Percentiles rank a stretch among this genome's conserved stretches.
These are phyloP conservation scores for Vulpes lagopus DNA, from an alignment of 2,113 vertebrate species.

Conservation along the genomic window DNA sequence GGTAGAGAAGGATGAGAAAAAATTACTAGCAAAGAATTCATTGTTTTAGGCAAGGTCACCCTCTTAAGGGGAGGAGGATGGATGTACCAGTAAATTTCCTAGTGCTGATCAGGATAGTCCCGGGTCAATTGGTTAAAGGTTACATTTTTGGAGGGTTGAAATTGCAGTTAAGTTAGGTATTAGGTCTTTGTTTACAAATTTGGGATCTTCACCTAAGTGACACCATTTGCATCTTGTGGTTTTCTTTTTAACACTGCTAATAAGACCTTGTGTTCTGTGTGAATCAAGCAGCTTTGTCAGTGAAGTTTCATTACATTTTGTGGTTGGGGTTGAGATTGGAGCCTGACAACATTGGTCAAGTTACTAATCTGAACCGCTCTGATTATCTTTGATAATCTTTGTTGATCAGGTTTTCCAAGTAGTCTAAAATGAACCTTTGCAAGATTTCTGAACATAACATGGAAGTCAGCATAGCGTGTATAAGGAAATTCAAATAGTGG, in stretches of 20 bases:
- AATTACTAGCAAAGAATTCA: neutral
- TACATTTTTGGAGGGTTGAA: neutral
- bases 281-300: neutral
- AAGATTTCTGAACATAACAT: slow-evolving; percentile 41
- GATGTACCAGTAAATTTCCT: neutral
- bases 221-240: neutral
- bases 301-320: neutral
- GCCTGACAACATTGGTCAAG: neutral
- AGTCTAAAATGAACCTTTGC: neutral
- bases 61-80: neutral
- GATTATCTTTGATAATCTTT: neutral
- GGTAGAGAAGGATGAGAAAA: neutral
- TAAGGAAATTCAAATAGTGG: slow-evolving; percentile 54
- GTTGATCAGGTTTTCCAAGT: neutral
- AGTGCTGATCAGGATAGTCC: neutral
- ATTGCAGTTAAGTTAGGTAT: neutral
- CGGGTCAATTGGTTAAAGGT: neutral
- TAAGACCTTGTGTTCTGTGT: neutral
- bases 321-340: neutral
- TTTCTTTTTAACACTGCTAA: neutral
- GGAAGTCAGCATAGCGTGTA: slow-evolving; percentile 59
- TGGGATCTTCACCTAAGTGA: neutral
- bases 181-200: neutral
- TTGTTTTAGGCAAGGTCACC: neutral
- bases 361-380: neutral